Percentiles rank a stretch among this genome's conserved stretches.
Conservation (phyloP, 2,888 invertebrate species). For the Drepana falcataria region DNA sequence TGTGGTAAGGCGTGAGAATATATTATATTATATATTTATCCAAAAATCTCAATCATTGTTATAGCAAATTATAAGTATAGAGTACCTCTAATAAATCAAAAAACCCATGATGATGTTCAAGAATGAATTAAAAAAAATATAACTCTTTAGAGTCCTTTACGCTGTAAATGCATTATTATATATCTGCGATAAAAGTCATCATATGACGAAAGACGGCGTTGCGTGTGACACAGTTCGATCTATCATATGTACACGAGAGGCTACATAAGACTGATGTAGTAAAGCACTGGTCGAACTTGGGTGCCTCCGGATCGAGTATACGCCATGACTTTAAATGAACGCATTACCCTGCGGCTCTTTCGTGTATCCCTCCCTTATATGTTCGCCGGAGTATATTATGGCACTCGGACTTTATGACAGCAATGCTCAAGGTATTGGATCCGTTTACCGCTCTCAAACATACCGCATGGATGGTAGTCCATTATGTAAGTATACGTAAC, state of each 20-base stretch:
- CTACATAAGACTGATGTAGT: background rate
- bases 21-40: no score
- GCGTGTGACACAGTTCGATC: background rate
- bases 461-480: background rate
- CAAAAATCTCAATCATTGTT: no score
- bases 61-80: no score
- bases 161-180: no score
- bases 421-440: background rate
- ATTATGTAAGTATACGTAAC: background rate
- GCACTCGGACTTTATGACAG: background rate
- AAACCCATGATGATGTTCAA: no score
- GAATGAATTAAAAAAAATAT: no score
- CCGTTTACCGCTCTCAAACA: background rate
- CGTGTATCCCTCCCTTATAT: background rate
- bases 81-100: no score
- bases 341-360: background rate
- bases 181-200: no score
- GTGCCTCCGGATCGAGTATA: background rate
- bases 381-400: background rate
- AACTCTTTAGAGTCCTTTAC: no score
- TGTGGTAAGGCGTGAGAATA: no score
- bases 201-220: background rate
- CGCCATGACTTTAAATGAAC: background rate
- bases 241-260: background rate
- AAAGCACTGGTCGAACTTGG: background rate